Conservation (phyloP, 1,140 invertebrate species). For the Aphidius gifuensis region DNA sequence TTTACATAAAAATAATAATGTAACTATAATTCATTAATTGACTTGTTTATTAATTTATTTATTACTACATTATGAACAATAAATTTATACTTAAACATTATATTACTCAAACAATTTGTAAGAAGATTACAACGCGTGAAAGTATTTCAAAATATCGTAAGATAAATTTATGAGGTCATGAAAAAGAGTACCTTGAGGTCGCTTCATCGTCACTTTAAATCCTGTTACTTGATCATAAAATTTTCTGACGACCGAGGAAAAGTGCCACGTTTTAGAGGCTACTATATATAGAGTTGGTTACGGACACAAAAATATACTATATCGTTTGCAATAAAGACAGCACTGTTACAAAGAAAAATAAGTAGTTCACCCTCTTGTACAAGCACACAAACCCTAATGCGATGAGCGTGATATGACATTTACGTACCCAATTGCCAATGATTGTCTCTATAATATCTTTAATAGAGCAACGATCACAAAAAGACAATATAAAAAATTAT, state of each 20-base stretch:
- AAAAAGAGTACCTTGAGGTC: slow-evolving; percentile 56
- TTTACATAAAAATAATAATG: too few species aligned
- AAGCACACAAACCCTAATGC: slow-evolving; percentile 35
- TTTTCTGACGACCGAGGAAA: slow-evolving; percentile 52
- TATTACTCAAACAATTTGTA: too few species aligned
- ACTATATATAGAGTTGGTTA: slow-evolving; percentile 4
- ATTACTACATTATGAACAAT: too few species aligned
- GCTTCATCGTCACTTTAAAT: slow-evolving; percentile 58
- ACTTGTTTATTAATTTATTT: too few species aligned
- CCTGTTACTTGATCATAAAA: slow-evolving; percentile 57
- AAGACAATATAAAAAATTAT: slow-evolving; percentile 29
- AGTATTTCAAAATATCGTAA: slow-evolving; percentile 54
- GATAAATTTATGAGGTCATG: slow-evolving; percentile 56
- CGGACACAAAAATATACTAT: slow-evolving; percentile 29
- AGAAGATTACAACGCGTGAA: slow-evolving; percentile 1
- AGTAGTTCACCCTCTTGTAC: slow-evolving; percentile 35
- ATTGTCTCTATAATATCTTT: slow-evolving; percentile 35
- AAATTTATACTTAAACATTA: too few species aligned
- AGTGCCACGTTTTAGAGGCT: slow-evolving; percentile 26
- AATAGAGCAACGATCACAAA: slow-evolving; percentile 29
- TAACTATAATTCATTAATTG: too few species aligned
- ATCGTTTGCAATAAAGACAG: slow-evolving; percentile 48
- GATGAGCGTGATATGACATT: slow-evolving; percentile 45
- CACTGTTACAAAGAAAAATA: not conserved
- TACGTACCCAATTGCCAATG: slow-evolving; percentile 47